Evolutionary conservation across 2,888 invertebrate genomes (phyloP).

Genomic region (Malthinus flaveolus): DNA sequence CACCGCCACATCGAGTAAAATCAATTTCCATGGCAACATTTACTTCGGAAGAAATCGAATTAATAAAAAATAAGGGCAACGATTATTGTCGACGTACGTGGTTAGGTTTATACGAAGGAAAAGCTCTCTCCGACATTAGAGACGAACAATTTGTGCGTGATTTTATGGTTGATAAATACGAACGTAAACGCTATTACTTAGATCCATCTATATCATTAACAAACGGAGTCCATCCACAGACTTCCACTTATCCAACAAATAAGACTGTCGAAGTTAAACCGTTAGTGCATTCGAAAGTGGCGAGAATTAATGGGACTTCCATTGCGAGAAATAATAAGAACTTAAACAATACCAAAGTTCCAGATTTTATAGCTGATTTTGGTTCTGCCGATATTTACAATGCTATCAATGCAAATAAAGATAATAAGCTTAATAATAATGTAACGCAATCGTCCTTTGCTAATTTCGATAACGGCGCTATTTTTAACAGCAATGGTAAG

Average conservation of each 20-base stretch:
- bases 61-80: slow-evolving; percentile 87
- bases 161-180: slow-evolving; percentile 94
- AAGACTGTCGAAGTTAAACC: slow-evolving; percentile 24
- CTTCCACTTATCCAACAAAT: slow-evolving; percentile 5
- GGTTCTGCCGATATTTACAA: slow-evolving; percentile 73
- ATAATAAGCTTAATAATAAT: slow-evolving; percentile 33
- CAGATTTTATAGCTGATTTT: slow-evolving; percentile 69
- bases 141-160: slow-evolving; percentile 91
- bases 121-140: slow-evolving; percentile 68
- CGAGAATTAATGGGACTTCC: slow-evolving; percentile 15
- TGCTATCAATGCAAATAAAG: slow-evolving; percentile 50
- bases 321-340: slow-evolving; percentile 29
- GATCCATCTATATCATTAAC: slow-evolving; percentile 36
- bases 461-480: slow-evolving; percentile 73
- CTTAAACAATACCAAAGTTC: slow-evolving; percentile 17
- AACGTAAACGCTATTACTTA: slow-evolving; percentile 76
- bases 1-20: slow-evolving; percentile 97
- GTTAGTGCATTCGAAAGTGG: slow-evolving; percentile 13
- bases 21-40: slow-evolving; percentile 99
- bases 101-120: slow-evolving; percentile 86
- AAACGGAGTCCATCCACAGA: slow-evolving; percentile 16
- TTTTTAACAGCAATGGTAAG: slow-evolving; percentile 62
- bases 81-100: slow-evolving; percentile 91
- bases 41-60: slow-evolving; percentile 92
- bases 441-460: slow-evolving; percentile 59